These are phyloP conservation scores for Spodoptera litura DNA, from an alignment of 1,140 invertebrate genomes.

Conservation along the genomic window DNA sequence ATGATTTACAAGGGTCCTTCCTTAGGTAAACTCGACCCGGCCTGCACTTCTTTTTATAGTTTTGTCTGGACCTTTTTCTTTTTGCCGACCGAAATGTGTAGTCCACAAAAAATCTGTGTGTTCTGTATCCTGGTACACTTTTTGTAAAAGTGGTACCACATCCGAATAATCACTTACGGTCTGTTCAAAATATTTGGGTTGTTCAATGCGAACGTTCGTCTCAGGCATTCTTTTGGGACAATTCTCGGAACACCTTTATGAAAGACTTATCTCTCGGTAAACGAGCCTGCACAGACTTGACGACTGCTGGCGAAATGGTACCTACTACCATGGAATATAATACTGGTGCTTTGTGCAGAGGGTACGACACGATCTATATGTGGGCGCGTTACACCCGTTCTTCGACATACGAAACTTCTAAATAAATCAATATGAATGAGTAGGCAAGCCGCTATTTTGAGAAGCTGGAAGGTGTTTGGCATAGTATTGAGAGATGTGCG, in stretches of 20 bases:
- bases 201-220: conserved; percentile 71
- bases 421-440: conserved; percentile 79
- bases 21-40: conserved; percentile 83
- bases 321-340: background rate
- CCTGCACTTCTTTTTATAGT: conserved; percentile 83
- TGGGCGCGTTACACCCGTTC: conserved; percentile 47
- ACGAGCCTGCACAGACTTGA: conserved; percentile 41
- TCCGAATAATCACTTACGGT: conserved; percentile 84
- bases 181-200: conserved; percentile 84
- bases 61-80: conserved; percentile 79
- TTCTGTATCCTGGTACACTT: conserved; percentile 82
- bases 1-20: conserved; percentile 86
- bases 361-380: conserved; percentile 48
- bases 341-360: conserved; percentile 35
- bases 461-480: conserved; percentile 85
- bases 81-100: conserved; percentile 79
- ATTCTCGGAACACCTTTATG: conserved; percentile 71
- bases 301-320: conserved; percentile 41
- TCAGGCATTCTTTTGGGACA: conserved; percentile 71
- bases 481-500: conserved; percentile 85
- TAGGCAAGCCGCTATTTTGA: conserved; percentile 75
- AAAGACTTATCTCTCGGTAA: conserved; percentile 49
- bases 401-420: conserved; percentile 55
- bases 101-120: conserved; percentile 78
- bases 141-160: conserved; percentile 83